Evolutionary conservation across 1,140 invertebrate genomes (phyloP).

Genomic region (Aporrectodea caliginosa): DNA sequence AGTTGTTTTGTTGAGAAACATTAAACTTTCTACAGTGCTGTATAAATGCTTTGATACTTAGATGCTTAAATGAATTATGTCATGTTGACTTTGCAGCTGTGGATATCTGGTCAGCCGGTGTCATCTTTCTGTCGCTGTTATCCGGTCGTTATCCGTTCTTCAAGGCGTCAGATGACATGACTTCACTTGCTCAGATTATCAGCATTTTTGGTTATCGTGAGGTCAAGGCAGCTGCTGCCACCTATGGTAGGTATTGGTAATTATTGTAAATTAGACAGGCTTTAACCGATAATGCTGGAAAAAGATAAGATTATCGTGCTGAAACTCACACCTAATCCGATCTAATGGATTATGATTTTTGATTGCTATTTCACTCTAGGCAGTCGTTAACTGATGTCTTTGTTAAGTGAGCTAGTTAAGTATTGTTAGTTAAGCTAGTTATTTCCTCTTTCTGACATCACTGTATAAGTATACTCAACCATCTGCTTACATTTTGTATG

Average conservation of each 20-base stretch:
- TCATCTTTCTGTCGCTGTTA: constrained; percentile 76
- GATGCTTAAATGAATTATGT: too few species aligned
- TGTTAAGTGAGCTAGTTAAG: too few species aligned
- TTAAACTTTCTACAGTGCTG: background rate
- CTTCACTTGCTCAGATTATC: constrained; percentile 76
- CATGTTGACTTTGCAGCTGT: constrained; percentile 70
- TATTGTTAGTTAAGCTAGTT: too few species aligned
- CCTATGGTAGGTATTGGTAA: constrained; percentile 61
- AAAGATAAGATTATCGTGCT: background rate
- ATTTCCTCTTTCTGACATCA: too few species aligned
- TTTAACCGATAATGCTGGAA: background rate
- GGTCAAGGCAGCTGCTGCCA: constrained; percentile 66
- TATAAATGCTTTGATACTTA: background rate
- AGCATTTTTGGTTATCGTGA: constrained; percentile 71
- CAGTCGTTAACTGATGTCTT: background rate
- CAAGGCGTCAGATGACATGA: constrained; percentile 72
- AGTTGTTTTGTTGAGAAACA: background rate
- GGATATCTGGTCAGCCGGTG: constrained; percentile 84
- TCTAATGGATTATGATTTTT: background rate
- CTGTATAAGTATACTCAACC: too few species aligned
- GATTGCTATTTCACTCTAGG: background rate
- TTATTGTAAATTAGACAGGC: background rate
- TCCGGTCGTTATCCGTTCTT: constrained; percentile 80
- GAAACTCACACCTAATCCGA: background rate
- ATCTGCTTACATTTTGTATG: too few species aligned